These are phyloP conservation scores for Penaeus japonicus DNA, from an alignment of 1,140 invertebrate genomes.

Conservation along the genomic window DNA sequence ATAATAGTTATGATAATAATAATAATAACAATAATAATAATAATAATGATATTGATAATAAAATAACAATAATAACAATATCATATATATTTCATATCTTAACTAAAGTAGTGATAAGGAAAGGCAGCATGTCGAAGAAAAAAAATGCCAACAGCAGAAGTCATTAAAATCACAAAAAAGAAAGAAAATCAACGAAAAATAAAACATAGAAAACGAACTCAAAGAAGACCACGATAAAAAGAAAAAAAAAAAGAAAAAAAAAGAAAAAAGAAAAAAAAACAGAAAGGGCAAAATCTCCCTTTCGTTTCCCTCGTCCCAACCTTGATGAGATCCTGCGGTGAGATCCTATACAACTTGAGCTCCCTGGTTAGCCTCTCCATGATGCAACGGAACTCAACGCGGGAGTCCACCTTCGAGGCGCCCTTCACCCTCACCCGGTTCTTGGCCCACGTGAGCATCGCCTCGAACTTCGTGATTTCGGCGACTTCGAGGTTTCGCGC, in stretches of 20 bases:
- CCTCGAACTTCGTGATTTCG: constrained; percentile 92
- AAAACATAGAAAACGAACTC: too few relatives aligned
- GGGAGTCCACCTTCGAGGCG: constrained; percentile 79
- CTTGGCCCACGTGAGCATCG: constrained; percentile 88
- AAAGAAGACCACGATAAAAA: neutral
- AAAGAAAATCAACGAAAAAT: too few relatives aligned
- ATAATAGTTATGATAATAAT: too few relatives aligned
- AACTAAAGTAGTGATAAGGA: too few relatives aligned
- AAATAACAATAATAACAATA: too few relatives aligned
- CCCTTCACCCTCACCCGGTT: constrained; percentile 77
- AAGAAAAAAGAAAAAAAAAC: neutral
- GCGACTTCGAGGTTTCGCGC: constrained; percentile 78
- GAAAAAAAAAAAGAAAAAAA: neutral
- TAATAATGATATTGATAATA: too few relatives aligned
- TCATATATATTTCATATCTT: too few relatives aligned
- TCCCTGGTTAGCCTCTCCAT: constrained; percentile 90
- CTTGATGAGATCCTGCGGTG: constrained; percentile 91
- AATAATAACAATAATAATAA: too few relatives aligned
- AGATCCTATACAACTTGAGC: constrained; percentile 88
- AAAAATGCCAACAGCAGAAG: too few relatives aligned
- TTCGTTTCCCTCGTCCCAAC: constrained; percentile 63
- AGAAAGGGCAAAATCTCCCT: neutral
- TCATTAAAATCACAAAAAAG: too few relatives aligned
- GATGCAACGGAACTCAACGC: constrained; percentile 88
- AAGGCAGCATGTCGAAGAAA: too few relatives aligned